A percentile compares a stretch with the other conserved stretches of the same genome.
Evolutionary conservation across 1,140 invertebrate genomes (phyloP).

Genomic region (Sycophaga agraensis): DNA sequence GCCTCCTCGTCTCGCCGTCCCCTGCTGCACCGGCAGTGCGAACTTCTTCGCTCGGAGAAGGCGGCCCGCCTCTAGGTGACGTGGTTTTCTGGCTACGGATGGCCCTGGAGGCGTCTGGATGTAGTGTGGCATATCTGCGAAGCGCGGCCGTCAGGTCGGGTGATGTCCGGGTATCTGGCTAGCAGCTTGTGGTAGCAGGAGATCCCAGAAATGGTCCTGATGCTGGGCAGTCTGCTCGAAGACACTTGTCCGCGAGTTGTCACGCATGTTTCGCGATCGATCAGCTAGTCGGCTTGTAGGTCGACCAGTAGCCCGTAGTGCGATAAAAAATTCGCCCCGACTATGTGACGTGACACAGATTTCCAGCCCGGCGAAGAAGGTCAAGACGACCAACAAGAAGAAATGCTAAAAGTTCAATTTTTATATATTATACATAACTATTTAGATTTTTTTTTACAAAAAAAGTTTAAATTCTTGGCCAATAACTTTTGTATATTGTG

Average conservation of each 20-base stretch:
- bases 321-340: conserved; percentile 36
- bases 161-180: conserved; percentile 35
- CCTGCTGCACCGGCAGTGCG: conserved; percentile 14
- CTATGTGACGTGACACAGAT: too few species aligned
- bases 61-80: conserved; percentile 30
- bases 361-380: too few species aligned
- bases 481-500: too few species aligned
- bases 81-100: conserved; percentile 41
- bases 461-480: too few species aligned
- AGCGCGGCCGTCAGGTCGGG: conserved; percentile 27
- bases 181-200: conserved; percentile 32
- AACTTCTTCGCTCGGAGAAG: neutral
- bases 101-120: conserved; percentile 42
- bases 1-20: conserved; percentile 31
- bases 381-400: too few species aligned
- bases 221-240: neutral
- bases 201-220: conserved; percentile 1
- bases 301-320: conserved; percentile 42
- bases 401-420: too few species aligned
- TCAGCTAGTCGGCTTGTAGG: conserved; percentile 31
- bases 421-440: too few species aligned
- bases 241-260: neutral
- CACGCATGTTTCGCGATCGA: conserved; percentile 34
- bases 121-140: conserved; percentile 31
- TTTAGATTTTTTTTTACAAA: too few species aligned